Evolutionary conservation across 37 sponge, comb jelly and placozoan genomes (phyloP), one percentile per base, ranked within the genome.

Genomic region (Spongilla lacustris): DNA sequence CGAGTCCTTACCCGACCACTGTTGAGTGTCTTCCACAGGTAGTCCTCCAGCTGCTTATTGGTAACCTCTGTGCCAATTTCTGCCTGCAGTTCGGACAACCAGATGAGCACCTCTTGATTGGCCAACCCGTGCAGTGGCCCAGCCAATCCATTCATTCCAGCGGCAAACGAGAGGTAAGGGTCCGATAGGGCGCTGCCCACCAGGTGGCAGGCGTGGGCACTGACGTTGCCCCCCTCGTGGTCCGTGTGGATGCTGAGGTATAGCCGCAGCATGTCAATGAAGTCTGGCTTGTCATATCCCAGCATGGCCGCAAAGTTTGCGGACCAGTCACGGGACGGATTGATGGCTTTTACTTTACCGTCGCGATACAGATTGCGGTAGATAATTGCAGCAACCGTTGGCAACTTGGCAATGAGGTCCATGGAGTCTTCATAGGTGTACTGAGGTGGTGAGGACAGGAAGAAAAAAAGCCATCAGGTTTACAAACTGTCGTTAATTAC

Each of bases 141-240:
- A 38, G 99, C 97, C 58, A 98, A 87, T 13, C 99, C 99, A 84
- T 95, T 95, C 99, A 98, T 98, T 13, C 86, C 92, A 32, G 95
- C 99, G 68, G 97, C 94, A 70, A 98, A 98, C 23, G 95, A 96
- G 34, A 98, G 94, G 80, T 98, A 98, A 25, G 99, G 97, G 72
- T 98, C 99, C n/a, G 94, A 93, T 78, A 98, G 92, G 33, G 99
- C 99, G 31, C 88, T 85, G 72, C 95, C 99, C 24, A 98, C 95
- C 11, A 98, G 89, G 69, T 98, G 99, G 46, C 90, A 88, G 22
- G 99, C 92, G 91, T 98, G 99, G 1, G 99, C 99, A 31, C 92
- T 90, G 25, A 98, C 99, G 80, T 98, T 98, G 36, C 99, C 99
- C 32, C 99, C 99, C 83, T 98, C 99, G 76, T 98, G 99, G 85